phyloP scores from a whole-genome alignment of 1,140 invertebrate genomes.

The Caenorhabditis brenneri region DNA sequence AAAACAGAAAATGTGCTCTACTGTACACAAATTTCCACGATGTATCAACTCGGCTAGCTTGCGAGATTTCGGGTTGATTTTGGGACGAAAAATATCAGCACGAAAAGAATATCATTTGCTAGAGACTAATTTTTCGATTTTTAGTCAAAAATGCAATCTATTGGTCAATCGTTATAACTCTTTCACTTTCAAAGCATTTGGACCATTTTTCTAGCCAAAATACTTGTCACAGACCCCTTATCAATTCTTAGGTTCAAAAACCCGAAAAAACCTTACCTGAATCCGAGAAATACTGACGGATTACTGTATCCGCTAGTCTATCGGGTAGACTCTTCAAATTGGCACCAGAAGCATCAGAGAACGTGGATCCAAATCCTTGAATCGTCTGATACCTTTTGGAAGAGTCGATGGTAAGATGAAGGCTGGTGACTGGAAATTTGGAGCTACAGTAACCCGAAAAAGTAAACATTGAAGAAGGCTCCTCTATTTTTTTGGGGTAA shows the following conservation, averaged over 20 bases:
- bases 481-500: too few relatives aligned
- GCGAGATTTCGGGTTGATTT: not conserved
- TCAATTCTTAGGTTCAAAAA: too few relatives aligned
- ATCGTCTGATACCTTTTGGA: conserved; percentile 4
- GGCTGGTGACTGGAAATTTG: conserved; percentile 2
- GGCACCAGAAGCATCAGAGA: conserved; percentile 42
- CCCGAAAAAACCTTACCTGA: not conserved
- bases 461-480: not conserved
- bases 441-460: not conserved
- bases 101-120: too few relatives aligned
- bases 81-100: too few relatives aligned
- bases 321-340: conserved; percentile 16
- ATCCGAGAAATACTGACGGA: conserved; percentile 38
- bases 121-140: too few relatives aligned
- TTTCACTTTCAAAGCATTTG: too few relatives aligned
- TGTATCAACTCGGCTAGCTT: too few relatives aligned
- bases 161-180: too few relatives aligned
- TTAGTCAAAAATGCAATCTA: not conserved
- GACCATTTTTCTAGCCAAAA: too few relatives aligned
- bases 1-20: too few relatives aligned
- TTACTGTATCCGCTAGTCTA: not conserved
- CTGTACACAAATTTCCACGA: too few relatives aligned
- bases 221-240: too few relatives aligned
- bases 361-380: conserved; percentile 44
- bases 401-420: not conserved